Conservation (phyloP, 2,113 vertebrate genomes). For the Brachyhypopomus gauderio region DNA sequence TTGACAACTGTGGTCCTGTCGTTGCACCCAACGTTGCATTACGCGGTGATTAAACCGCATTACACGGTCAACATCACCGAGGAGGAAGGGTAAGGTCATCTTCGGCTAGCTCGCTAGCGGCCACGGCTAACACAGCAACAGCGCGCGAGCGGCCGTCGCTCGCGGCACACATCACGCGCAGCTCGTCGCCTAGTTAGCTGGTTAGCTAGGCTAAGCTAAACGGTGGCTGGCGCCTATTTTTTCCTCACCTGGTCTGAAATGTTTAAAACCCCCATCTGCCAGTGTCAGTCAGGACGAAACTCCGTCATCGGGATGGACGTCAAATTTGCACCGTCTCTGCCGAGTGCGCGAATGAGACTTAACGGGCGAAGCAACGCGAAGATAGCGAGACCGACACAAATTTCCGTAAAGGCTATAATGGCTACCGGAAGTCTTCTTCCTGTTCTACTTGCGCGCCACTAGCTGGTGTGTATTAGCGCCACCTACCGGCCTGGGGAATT, state of each 20-base stretch:
- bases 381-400: slow-evolving; percentile 15
- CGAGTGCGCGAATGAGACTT: neutral
- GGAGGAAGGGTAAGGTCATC: too few relatives aligned
- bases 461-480: neutral
- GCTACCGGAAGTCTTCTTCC: slow-evolving; percentile 20
- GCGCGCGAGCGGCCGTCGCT: too few relatives aligned
- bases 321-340: neutral
- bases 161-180: too few relatives aligned
- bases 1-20: neutral
- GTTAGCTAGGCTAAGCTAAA: neutral
- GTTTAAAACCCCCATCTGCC: slow-evolving; percentile 88
- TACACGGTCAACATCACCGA: too few relatives aligned
- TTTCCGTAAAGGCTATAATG: slow-evolving; percentile 29
- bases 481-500: neutral
- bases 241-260: slow-evolving; percentile 87
- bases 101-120: too few relatives aligned
- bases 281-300: slow-evolving; percentile 80
- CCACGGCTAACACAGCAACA: too few relatives aligned
- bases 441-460: neutral
- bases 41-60: neutral
- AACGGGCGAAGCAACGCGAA: neutral
- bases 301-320: slow-evolving; percentile 74
- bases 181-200: neutral
- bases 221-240: neutral
- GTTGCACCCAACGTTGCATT: too few relatives aligned